Evolutionary conservation across 2,113 vertebrate species (phyloP).

Genomic region (Murina feae): DNA sequence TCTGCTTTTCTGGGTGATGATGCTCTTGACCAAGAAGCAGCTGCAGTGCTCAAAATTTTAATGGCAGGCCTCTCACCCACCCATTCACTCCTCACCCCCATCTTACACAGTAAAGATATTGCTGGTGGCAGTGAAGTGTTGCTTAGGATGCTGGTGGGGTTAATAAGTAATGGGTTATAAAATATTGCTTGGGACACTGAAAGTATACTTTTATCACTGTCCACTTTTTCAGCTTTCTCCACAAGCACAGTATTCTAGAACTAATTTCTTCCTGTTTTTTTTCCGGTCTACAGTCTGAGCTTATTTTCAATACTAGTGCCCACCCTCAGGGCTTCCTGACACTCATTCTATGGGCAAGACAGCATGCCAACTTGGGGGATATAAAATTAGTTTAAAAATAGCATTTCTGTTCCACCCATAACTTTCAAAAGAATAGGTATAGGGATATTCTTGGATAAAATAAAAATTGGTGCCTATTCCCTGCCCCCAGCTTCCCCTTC

Average conservation of each 20-base stretch:
- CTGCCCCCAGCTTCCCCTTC: neutral
- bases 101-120: neutral
- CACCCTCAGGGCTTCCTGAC: slow-evolving; percentile 51
- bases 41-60: neutral
- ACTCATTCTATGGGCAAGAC: slow-evolving; percentile 17
- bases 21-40: neutral
- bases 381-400: slow-evolving; percentile 58
- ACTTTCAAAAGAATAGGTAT: slow-evolving; percentile 52
- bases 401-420: slow-evolving; percentile 22
- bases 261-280: slow-evolving; percentile 51
- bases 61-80: neutral
- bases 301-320: slow-evolving; percentile 53
- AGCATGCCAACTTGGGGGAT: neutral
- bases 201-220: neutral
- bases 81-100: rapidly evolving
- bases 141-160: neutral
- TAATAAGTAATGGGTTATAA: neutral
- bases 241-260: neutral
- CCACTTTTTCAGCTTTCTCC: neutral
- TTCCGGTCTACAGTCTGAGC: neutral
- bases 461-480: slow-evolving; percentile 52
- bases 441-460: slow-evolving; percentile 46
- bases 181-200: neutral
- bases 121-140: neutral
- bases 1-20: neutral